Conservation (phyloP, 1,140 invertebrate species). For the Drosophila parabipectinata region DNA sequence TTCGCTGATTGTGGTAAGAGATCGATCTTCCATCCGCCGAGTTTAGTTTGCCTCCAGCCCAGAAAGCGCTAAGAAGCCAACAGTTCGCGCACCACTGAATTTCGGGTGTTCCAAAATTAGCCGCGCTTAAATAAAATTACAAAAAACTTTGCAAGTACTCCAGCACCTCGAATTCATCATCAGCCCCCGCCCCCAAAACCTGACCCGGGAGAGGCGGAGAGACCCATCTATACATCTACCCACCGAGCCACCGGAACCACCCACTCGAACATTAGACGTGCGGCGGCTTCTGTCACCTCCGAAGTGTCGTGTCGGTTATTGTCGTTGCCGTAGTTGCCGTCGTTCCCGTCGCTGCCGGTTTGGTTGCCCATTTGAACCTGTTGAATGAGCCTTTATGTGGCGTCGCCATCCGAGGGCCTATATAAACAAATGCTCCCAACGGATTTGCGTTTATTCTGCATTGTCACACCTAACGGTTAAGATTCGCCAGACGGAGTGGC, state of each 20-base stretch:
- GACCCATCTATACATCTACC: not conserved
- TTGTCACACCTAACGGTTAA: constrained; percentile 70
- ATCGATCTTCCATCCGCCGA: constrained; percentile 32
- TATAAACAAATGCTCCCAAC: constrained; percentile 73
- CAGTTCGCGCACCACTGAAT: constrained; percentile 8
- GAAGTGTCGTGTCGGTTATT: constrained; percentile 43
- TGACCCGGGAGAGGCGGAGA: constrained; percentile 10
- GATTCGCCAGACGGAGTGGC: constrained; percentile 26
- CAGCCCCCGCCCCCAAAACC: constrained; percentile 11
- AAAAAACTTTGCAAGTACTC: constrained; percentile 40
- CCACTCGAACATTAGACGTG: constrained; percentile 46
- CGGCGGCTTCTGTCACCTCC: constrained; percentile 48
- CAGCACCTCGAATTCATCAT: constrained; percentile 3
- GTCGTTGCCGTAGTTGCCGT: constrained; percentile 5
- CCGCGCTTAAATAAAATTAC: constrained; percentile 29
- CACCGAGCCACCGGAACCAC: constrained; percentile 6
- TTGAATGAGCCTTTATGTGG: constrained; percentile 70
- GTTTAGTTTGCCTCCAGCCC: constrained; percentile 50
- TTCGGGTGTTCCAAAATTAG: constrained; percentile 18
- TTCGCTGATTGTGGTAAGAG: constrained; percentile 15
- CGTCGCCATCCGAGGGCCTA: constrained; percentile 57
- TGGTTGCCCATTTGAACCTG: constrained; percentile 52
- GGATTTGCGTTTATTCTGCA: constrained; percentile 78
- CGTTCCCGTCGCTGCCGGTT: constrained; percentile 1
- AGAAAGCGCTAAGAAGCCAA: constrained; percentile 39